Base-by-base conservation (phyloP, 2,888 invertebrate species). In the Drosophila mettleri region DNA sequence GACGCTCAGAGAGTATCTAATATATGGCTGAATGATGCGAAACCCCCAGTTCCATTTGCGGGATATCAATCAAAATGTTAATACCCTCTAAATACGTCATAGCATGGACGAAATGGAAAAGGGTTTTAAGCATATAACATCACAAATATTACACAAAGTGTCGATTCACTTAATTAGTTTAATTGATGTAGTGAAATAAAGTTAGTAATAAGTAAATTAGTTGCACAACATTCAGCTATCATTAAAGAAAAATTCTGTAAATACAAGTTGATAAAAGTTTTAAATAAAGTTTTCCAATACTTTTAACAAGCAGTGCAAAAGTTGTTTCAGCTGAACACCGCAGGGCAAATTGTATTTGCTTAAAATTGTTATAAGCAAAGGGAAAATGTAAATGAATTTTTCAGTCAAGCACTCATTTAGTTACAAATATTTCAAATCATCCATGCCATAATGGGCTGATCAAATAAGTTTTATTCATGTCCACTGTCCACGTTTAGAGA, bases 11-110 rank as follows among this genome's bases (percentile, higher is more conserved):
- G 49, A 65, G 51, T 58, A 68, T 68, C 71, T 76, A 76, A 78
- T 78, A 69, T 61, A 69, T 62, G 78, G 31, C 61, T 63, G 55
- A 72, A 55, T 45, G 46, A 58, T 52, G 43, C 60, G 34, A 31
- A 18, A 0, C 12, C 18, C 60, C 57, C 57, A 58, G 60, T 49
- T 54, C 39, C 34, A 51, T 60, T 31, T 36, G 36, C 18, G 43
- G 57, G 16, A 64, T 86, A 83, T 82, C 86, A 85, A 82, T 82
- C 82, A 85, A 69, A 73, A 43, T 71, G 74, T 46, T 81, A 84
- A 86, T 69, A 67, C 59, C 45, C 20, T 29, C 55, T 45, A 9
- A 9, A 29, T 62, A 39, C 45, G 45, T n/a, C n/a, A n/a, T n/a
- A n/a, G n/a, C n/a, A n/a, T n/a, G 41, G 2, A 41, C 22, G 22